Conservation (phyloP, 2,797 vertebrate genomes). For the Sebastes wilsoni region DNA sequence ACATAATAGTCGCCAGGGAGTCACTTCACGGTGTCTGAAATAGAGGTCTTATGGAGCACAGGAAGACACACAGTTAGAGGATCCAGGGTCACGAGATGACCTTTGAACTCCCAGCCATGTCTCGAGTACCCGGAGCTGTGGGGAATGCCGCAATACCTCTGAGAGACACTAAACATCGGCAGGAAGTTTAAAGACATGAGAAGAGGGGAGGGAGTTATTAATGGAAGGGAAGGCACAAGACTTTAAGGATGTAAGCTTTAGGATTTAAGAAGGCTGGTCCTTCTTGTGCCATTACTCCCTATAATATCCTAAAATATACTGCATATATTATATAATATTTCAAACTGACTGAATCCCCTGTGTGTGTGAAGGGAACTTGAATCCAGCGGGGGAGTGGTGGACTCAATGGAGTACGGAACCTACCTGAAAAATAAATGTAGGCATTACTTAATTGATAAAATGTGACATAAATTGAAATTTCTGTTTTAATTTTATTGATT, state of each 20-base stretch:
- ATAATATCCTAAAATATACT: not conserved
- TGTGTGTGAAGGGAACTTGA: not conserved
- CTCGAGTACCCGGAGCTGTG: slow-evolving; percentile 2
- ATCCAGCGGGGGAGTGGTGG: not conserved
- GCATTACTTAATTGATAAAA: too few relatives aligned
- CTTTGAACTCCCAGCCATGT: slow-evolving; percentile 44
- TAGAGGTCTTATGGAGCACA: slow-evolving; percentile 10
- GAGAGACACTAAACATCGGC: slow-evolving; percentile 54
- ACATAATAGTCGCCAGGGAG: slow-evolving; percentile 21
- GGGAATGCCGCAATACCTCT: slow-evolving; percentile 43
- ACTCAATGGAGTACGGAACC: not conserved
- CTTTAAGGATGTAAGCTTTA: not conserved
- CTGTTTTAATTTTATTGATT: too few relatives aligned
- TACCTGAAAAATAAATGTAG: too few relatives aligned
- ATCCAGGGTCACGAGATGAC: slow-evolving; percentile 45
- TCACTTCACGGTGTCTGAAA: slow-evolving; percentile 47
- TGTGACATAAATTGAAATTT: too few relatives aligned
- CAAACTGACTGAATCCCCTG: not conserved
- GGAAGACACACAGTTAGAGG: slow-evolving; percentile 37
- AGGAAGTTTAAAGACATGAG: slow-evolving; percentile 15
- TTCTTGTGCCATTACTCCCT: not conserved
- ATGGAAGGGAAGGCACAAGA: not conserved
- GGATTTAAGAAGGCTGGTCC: not conserved
- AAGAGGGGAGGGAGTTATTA: not conserved
- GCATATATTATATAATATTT: not conserved